Conservation (phyloP, 2,113 vertebrate genomes). For the Seriola quinqueradiata region DNA sequence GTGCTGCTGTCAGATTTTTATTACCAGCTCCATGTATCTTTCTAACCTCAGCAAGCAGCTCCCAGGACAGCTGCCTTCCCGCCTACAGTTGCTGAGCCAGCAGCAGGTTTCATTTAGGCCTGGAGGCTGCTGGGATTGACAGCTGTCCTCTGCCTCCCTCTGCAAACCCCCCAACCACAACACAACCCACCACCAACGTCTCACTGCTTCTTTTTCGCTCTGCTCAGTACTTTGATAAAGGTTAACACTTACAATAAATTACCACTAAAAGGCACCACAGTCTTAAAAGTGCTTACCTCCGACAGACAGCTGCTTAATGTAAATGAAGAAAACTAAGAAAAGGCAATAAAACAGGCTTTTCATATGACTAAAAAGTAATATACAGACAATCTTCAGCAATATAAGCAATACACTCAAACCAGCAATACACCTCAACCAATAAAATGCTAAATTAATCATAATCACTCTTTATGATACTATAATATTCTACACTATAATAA, state of each 20-base stretch:
- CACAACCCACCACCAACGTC: not conserved
- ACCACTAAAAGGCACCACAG: not conserved
- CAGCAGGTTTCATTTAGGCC: conserved; percentile 28
- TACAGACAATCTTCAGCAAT: no score
- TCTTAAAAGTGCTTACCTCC: not conserved
- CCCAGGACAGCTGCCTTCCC: conserved; percentile 44
- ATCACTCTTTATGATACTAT: no score
- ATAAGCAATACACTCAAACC: not conserved
- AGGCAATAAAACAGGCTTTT: no score
- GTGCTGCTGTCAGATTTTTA: not conserved
- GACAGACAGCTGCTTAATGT: not conserved
- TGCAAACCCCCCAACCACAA: not conserved
- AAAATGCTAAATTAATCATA: not conserved
- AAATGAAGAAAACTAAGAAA: no score
- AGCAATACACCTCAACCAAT: no score
- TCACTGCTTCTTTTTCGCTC: not conserved
- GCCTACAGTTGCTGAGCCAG: conserved; percentile 51
- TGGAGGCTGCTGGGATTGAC: conserved; percentile 34
- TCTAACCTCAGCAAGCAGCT: conserved; percentile 24
- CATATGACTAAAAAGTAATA: no score
- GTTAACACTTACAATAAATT: not conserved
- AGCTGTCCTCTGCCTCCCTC: conserved; percentile 34
- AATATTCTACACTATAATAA: not conserved
- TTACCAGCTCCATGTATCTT: not conserved
- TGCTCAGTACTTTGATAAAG: not conserved